phyloP scores from a whole-genome alignment of 2,113 vertebrate species.

The Bucco capensis region DNA sequence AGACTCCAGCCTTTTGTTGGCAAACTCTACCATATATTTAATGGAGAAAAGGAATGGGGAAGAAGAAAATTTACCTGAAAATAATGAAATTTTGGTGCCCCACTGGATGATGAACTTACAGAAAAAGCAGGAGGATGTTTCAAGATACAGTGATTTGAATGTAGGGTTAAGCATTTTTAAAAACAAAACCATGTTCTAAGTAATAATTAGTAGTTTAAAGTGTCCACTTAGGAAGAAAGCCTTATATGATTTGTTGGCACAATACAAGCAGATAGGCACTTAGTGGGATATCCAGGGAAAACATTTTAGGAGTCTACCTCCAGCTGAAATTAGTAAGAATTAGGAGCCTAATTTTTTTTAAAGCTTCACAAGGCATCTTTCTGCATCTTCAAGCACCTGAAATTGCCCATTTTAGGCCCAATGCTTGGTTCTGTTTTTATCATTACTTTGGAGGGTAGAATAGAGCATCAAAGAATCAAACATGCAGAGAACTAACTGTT shows the following conservation, averaged over 20 bases:
- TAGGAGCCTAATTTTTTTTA: neutral
- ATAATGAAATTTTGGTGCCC: neutral
- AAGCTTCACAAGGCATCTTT: neutral
- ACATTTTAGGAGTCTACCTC: neutral
- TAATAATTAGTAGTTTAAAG: neutral
- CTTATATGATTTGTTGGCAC: neutral
- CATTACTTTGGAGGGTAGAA: slow-evolving; percentile 17
- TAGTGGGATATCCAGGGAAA: neutral
- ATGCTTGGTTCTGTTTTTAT: slow-evolving; percentile 16
- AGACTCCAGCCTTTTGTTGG: neutral
- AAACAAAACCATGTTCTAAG: neutral
- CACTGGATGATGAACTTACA: neutral
- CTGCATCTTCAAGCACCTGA: neutral
- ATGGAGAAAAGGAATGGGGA: slow-evolving; percentile 5
- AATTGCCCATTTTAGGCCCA: neutral
- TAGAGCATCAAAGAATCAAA: slow-evolving; percentile 31
- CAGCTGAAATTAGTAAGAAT: neutral
- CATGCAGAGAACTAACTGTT: neutral
- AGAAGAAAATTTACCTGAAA: neutral
- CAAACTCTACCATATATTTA: neutral
- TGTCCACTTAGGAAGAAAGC: neutral
- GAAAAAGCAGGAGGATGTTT: neutral
- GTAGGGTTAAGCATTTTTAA: neutral
- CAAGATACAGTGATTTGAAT: neutral
- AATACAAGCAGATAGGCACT: neutral